phyloP scores from a whole-genome alignment of 2,888 invertebrate genomes.

The Didymodactylos carnosus region DNA sequence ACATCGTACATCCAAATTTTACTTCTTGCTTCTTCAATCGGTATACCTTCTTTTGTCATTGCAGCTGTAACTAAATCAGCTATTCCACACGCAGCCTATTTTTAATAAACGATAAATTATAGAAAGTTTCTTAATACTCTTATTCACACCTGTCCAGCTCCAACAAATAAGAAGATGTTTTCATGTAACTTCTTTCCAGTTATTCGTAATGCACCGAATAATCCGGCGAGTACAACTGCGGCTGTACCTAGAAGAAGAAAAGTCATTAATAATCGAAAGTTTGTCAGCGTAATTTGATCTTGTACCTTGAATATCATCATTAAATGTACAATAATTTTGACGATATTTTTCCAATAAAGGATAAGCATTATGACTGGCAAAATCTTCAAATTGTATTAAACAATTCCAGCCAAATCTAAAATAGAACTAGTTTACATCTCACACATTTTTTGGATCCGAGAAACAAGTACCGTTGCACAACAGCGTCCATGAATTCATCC shows the following conservation, averaged over 20 bases:
- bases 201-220: conserved; percentile 62
- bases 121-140: neutral
- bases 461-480: conserved; percentile 44
- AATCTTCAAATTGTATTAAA: conserved; percentile 76
- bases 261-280: too few species aligned
- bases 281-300: conserved; percentile 33
- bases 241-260: conserved; percentile 40
- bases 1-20: conserved; percentile 13
- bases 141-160: conserved; percentile 52
- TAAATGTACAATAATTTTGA: conserved; percentile 73
- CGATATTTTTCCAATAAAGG: conserved; percentile 70
- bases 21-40: conserved; percentile 3
- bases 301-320: conserved; percentile 95
- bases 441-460: neutral
- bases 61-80: conserved; percentile 16
- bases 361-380: conserved; percentile 76
- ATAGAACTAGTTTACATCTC: conserved; percentile 8
- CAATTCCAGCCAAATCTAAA: conserved; percentile 38
- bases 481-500: conserved; percentile 88
- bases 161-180: conserved; percentile 73
- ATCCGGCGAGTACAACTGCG: conserved; percentile 74
- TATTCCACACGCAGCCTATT: conserved; percentile 54
- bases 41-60: neutral
- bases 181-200: conserved; percentile 62
- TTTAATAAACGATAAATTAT: neutral